Conservation (phyloP, 2,797 vertebrate species). For the Rhinatrema bivittatum region DNA sequence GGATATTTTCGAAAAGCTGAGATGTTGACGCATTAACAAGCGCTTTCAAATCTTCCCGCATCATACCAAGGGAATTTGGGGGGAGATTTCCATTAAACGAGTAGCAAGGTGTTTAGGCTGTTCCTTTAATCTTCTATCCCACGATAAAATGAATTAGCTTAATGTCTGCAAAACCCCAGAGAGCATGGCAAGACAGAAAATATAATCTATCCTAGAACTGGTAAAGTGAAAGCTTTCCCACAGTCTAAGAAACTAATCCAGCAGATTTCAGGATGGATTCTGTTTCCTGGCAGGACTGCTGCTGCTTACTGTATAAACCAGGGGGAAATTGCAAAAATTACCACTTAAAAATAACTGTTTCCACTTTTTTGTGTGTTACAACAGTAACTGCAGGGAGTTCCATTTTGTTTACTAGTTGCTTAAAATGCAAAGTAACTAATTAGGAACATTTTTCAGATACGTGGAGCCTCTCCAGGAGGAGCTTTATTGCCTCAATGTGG, state of each 20-base stretch:
- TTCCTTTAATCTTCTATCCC: constrained; percentile 27
- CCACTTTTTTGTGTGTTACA: no score
- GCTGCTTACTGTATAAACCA: no score
- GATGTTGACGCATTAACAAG: not conserved
- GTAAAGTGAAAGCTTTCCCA: constrained; percentile 11
- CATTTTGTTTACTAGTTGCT: no score
- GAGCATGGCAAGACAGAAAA: constrained; percentile 20
- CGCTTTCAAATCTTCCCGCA: rapidly evolving
- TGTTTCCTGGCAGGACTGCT: no score
- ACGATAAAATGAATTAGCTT: constrained; percentile 29
- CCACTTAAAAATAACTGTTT: no score
- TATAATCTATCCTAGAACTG: constrained; percentile 24
- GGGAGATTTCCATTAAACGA: not conserved
- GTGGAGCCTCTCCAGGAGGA: no score
- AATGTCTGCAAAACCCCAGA: constrained; percentile 13
- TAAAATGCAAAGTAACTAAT: no score
- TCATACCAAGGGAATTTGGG: not conserved
- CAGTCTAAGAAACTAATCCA: not conserved
- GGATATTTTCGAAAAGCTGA: not conserved
- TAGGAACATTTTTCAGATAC: no score
- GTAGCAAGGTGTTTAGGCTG: constrained; percentile 11
- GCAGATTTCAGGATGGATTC: no score
- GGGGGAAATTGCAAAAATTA: no score
- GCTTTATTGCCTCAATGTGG: no score
- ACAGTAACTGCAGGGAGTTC: no score